Evolutionary conservation across 2,113 vertebrate genomes (phyloP).

Genomic region (Eptesicus fuscus): DNA sequence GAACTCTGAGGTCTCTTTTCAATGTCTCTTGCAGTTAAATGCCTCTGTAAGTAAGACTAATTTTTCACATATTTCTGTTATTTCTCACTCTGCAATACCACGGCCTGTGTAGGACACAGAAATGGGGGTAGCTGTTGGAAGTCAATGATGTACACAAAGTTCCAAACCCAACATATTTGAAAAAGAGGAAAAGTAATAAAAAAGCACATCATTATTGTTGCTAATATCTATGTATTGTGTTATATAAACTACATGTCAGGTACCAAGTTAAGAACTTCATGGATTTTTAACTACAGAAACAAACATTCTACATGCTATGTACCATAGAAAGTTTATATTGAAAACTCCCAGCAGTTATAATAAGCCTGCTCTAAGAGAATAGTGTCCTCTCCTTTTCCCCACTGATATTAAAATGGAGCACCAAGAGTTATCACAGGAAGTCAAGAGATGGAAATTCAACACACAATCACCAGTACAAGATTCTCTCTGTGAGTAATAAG

Average conservation of each 20-base stretch:
- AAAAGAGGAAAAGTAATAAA: not conserved
- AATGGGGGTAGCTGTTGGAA: not conserved
- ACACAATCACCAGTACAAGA: not conserved
- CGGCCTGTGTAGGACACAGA: not conserved
- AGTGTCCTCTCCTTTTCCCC: not conserved
- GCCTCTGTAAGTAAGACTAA: not conserved
- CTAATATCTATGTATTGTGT: not conserved
- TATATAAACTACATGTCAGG: not conserved
- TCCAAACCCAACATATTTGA: not conserved
- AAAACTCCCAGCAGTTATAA: not conserved
- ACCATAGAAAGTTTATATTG: not conserved
- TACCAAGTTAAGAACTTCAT: not conserved
- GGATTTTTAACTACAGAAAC: not conserved
- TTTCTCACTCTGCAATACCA: not conserved
- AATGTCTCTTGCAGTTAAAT: not conserved
- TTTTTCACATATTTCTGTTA: not conserved
- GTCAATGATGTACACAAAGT: not conserved
- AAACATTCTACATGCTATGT: not conserved
- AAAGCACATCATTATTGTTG: not conserved
- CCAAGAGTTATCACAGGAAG: not conserved
- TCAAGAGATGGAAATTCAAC: not conserved
- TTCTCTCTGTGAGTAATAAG: not conserved
- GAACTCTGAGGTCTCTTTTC: not conserved
- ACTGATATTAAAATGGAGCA: not conserved
- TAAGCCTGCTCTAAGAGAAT: not conserved